Percentiles rank a stretch among this genome's conserved stretches.
phyloP scores from a whole-genome alignment of 2,888 invertebrate genomes.

The Disparrhopalites patrizii region DNA sequence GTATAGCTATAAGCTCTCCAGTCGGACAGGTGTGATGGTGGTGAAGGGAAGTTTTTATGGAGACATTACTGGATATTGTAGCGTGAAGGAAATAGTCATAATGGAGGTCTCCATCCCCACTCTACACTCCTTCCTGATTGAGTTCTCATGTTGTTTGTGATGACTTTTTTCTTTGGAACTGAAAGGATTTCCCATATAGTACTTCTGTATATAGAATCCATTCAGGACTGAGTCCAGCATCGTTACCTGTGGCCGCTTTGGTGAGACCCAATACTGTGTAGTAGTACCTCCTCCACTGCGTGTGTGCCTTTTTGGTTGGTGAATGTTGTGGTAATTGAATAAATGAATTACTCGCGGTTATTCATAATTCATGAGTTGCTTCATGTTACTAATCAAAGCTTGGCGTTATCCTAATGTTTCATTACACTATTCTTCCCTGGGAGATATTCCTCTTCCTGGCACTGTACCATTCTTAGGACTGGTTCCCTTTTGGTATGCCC shows the following conservation, averaged over 20 bases:
- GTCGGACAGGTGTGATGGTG: neutral
- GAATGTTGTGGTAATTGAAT: slow-evolving; percentile 8
- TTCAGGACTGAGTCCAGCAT: too few species aligned
- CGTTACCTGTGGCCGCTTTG: too few species aligned
- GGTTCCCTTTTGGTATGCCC: too few species aligned
- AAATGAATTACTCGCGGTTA: slow-evolving; percentile 4
- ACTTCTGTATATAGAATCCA: too few species aligned
- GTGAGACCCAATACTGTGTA: too few species aligned
- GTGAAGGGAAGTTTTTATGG: neutral
- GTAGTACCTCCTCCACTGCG: too few species aligned
- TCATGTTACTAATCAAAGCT: neutral
- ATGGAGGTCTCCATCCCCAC: neutral
- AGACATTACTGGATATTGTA: neutral
- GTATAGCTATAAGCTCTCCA: too few species aligned
- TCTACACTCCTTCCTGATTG: too few species aligned
- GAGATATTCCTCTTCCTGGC: too few species aligned
- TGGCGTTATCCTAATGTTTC: neutral
- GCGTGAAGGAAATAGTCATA: neutral
- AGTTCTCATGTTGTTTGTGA: slow-evolving; percentile 11
- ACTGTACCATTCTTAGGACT: too few species aligned
- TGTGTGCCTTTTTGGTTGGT: too few species aligned
- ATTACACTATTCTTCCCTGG: too few species aligned
- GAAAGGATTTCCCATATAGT: slow-evolving; percentile 21
- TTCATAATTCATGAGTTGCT: neutral
- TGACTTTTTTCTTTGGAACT: neutral